Percentiles rank a stretch among this genome's conserved stretches.
Evolutionary conservation across 2,888 invertebrate species (phyloP).

Genomic region (Platynereis dumerilii): DNA sequence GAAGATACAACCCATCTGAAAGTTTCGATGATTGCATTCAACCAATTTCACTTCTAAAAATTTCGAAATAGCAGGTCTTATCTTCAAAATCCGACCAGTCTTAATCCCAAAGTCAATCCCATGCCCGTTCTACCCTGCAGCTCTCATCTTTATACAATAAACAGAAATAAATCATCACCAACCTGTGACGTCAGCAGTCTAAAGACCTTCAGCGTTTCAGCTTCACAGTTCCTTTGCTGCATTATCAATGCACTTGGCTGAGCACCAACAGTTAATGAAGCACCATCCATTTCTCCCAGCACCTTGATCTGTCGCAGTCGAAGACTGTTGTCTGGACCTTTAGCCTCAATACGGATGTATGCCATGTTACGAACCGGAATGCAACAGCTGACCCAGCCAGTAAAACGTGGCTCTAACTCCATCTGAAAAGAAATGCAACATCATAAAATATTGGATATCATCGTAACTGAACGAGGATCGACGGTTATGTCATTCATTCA

Average conservation of each 20-base stretch:
- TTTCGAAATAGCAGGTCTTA: no score
- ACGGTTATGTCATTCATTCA: no score
- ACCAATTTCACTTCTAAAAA: no score
- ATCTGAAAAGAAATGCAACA: constrained; percentile 65
- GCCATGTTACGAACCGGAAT: constrained; percentile 68
- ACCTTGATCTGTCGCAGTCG: constrained; percentile 79
- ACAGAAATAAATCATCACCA: constrained; percentile 29
- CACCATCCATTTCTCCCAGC: constrained; percentile 68
- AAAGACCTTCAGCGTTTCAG: constrained; percentile 90
- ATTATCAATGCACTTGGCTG: constrained; percentile 68
- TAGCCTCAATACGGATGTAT: constrained; percentile 40
- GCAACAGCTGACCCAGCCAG: constrained; percentile 89
- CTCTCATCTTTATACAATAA: no score
- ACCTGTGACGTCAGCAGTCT: constrained; percentile 88
- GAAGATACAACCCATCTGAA: no score
- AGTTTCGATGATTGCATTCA: no score
- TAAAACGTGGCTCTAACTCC: constrained; percentile 84
- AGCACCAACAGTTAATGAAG: constrained; percentile 58
- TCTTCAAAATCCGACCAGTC: no score
- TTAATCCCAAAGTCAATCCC: no score
- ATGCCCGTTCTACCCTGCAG: no score
- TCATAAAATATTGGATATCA: background rate
- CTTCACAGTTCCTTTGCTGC: constrained; percentile 86
- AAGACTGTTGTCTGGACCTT: constrained; percentile 87
- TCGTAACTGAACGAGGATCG: no score